These are phyloP conservation scores for Okamejei kenojei DNA, from an alignment of 2,797 vertebrate species.

Conservation along the genomic window DNA sequence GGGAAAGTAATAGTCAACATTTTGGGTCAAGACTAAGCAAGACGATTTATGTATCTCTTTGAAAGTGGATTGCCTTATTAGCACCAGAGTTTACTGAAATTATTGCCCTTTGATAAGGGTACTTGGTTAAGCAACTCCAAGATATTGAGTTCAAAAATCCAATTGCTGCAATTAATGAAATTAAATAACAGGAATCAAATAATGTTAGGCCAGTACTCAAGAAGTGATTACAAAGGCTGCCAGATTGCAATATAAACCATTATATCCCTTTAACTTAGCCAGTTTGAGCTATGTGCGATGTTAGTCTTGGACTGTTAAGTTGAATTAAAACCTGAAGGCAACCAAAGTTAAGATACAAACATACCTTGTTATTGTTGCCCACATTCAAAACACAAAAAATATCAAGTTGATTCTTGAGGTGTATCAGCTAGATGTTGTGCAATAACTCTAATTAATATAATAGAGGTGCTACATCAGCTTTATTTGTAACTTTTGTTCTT, in stretches of 20 bases:
- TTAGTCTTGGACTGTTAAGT: too few species aligned
- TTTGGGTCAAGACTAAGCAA: not conserved
- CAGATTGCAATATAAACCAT: not conserved
- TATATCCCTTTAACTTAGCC: too few species aligned
- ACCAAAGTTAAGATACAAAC: not conserved
- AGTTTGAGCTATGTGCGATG: too few species aligned
- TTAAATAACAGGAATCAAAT: not conserved
- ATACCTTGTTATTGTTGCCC: not conserved
- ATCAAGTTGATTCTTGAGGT: too few species aligned
- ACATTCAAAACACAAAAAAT: not conserved
- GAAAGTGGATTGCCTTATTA: not conserved
- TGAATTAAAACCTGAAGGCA: too few species aligned
- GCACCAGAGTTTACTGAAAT: conserved; percentile 23
- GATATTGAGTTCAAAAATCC: not conserved
- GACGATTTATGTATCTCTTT: not conserved
- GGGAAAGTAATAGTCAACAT: too few species aligned
- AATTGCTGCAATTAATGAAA: not conserved
- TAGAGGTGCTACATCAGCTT: too few species aligned
- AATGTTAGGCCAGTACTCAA: not conserved
- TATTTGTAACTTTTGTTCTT: too few species aligned
- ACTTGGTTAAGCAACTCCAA: not conserved
- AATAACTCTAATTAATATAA: too few species aligned
- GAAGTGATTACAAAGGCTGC: not conserved
- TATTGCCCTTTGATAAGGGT: not conserved
- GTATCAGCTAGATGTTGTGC: too few species aligned